phyloP scores from a whole-genome alignment of 2,888 invertebrate genomes.

The Coelinius sp. region DNA sequence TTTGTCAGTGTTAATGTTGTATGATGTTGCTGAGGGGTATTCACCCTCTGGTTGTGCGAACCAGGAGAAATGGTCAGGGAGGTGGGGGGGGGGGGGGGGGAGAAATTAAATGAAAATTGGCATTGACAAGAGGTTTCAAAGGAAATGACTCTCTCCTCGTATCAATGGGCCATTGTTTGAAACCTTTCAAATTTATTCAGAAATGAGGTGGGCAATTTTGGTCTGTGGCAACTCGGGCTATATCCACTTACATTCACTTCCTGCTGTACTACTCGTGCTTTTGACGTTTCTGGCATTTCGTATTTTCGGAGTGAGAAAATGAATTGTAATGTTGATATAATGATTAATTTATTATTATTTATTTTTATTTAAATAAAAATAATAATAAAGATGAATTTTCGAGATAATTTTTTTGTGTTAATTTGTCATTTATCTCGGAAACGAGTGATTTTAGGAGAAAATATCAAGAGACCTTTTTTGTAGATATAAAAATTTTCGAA shows the following conservation, averaged over 20 bases:
- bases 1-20: slow-evolving; percentile 1
- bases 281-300: background rate
- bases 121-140: slow-evolving; percentile 31
- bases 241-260: background rate
- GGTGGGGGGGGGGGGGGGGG: background rate
- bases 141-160: background rate
- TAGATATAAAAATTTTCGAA: too few relatives aligned
- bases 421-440: too few relatives aligned
- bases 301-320: background rate
- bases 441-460: too few relatives aligned
- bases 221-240: background rate
- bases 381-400: too few relatives aligned
- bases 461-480: too few relatives aligned
- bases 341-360: too few relatives aligned
- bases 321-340: background rate
- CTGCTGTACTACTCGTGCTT: background rate
- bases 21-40: too few relatives aligned
- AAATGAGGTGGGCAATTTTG: background rate
- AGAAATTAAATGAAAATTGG: slow-evolving; percentile 42
- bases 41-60: too few relatives aligned
- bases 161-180: background rate
- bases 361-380: too few relatives aligned
- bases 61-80: background rate
- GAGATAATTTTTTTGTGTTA: too few relatives aligned
- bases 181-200: background rate